Evolutionary conservation across 2,797 vertebrate genomes (phyloP), one percentile per base, ranked within the genome.

Genomic region (Chelmon rostratus): DNA sequence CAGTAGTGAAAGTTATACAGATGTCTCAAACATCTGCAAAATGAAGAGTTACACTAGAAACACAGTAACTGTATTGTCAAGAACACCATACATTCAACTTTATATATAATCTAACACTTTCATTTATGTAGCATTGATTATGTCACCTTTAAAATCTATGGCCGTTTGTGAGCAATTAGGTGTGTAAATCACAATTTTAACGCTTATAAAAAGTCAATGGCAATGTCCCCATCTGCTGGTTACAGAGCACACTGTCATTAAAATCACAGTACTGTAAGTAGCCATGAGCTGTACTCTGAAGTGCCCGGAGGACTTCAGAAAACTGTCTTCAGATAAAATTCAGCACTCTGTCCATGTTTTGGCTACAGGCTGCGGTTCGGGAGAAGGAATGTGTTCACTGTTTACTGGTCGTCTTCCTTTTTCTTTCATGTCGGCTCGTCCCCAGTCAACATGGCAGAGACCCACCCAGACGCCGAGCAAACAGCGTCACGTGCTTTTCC

Each of bases 221-320:
- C 79, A 88, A 91, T 79, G 90, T 75, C 92, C 67, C 93, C 94
- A 94, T 86, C 94, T 94, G 84, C 91, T 95, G 92, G 92, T 73
- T 89, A 68, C 64, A 81, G 71, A 49, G 21, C 54, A 50, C 44
- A 38, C 10, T 19, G 13, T 73, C 18, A 57, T 61, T 77, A 23
- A 53, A 73, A 16, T 49, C 64, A 58, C 11, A 33, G 1, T 8
- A 31, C 9, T 57, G 28, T 49, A 1, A 38, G 25, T 2, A 18
- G 11, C 16, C 50, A 33, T 56, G 50, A 71, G 52, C 49, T 73
- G 33, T 21, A 35, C 65, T 86, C 74, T 83, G 19, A 81, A 73
- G 58, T 6, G 9, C 44, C 0, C 53, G 8, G 4, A 56, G n/a
- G 47, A 21, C 37, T 69, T 67, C 37, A 42, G 19, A 74, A 65